A percentile compares a stretch with the other conserved stretches of the same genome.
Conservation (phyloP, 2,797 vertebrate species). For the Orestias chungarensis region DNA sequence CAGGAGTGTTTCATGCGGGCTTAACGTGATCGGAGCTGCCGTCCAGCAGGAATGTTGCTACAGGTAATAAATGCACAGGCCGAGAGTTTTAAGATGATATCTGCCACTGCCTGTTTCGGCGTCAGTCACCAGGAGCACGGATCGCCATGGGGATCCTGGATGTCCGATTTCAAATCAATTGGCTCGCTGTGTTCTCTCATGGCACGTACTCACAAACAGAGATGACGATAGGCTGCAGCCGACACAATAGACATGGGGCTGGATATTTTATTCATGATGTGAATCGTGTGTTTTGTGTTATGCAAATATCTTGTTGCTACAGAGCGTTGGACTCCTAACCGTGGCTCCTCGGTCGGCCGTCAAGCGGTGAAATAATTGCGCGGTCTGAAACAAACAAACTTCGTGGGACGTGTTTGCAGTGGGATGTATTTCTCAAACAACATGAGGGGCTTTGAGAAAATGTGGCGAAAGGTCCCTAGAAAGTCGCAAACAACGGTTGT, state of each 20-base stretch:
- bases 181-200: constrained; percentile 36
- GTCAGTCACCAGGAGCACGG: constrained; percentile 19
- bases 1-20: not conserved
- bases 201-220: constrained; percentile 28
- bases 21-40: constrained; percentile 4
- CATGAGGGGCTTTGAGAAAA: not conserved
- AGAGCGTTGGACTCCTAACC: not conserved
- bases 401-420: not conserved
- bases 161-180: constrained; percentile 46
- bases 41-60: constrained; percentile 33
- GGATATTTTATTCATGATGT: constrained; percentile 2
- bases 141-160: constrained; percentile 43
- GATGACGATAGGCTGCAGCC: constrained; percentile 6
- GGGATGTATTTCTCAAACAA: not conserved
- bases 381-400: not conserved
- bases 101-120: not conserved
- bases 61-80: constrained; percentile 22
- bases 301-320: constrained; percentile 5
- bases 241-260: not conserved
- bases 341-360: not conserved
- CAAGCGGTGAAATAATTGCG: constrained; percentile 4
- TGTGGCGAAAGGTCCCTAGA: not conserved
- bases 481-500: not conserved
- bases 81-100: constrained; percentile 16
- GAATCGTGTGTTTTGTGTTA: constrained; percentile 8